Base-by-base conservation (phyloP, 2,888 invertebrate species). In the Troilus luridus region DNA sequence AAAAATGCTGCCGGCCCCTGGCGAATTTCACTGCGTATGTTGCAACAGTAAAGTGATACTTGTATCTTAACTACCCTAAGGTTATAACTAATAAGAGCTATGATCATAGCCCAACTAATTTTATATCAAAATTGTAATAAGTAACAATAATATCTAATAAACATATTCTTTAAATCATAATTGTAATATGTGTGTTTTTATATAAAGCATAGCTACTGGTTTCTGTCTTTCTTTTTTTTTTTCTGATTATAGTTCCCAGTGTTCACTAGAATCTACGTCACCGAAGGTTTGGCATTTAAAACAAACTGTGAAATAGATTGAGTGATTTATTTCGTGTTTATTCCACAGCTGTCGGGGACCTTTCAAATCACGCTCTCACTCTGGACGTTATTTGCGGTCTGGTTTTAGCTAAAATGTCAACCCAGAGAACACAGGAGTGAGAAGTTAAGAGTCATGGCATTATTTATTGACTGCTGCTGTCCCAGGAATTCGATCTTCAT, bases 321-420 rank as follows among this genome's bases (percentile, higher is more conserved):
- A 85, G 81, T 85, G 56, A 85, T 85, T 85, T 85, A 85, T 85
- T 85, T 85, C 81, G 81, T 85, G 81, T 85, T 85, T 85, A n/a
- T 85, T 85, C 27, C 81, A 85, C 81, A 21, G 54, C 81, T 56
- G 81, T 56, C 72, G 81, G 21, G 41, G 54, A 41, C 54, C 81
- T 85, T 85, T 85, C 72, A 72, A 72, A 72, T 72, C 72, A 72
- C 27, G 27, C 27, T 72, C 21, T 85, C 81, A 9, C 56, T 19
- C 81, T 56, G 81, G n/a, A 5, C 81, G 81, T 85, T 85, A 85
- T 85, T 85, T 85, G 81, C 81, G 54, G 81, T 56, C n/a, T 24
- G 56, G 17, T 56, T 85, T 85, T 85, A 56, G 81, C 56, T 85
- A 21, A 85, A 85, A 56, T 72, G 81, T 85, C 81, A 72, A 24